A percentile compares a stretch with the other conserved stretches of the same genome.
These are phyloP conservation scores for Bicyclus anynana DNA, from an alignment of 1,140 invertebrate genomes.

Conservation along the genomic window DNA sequence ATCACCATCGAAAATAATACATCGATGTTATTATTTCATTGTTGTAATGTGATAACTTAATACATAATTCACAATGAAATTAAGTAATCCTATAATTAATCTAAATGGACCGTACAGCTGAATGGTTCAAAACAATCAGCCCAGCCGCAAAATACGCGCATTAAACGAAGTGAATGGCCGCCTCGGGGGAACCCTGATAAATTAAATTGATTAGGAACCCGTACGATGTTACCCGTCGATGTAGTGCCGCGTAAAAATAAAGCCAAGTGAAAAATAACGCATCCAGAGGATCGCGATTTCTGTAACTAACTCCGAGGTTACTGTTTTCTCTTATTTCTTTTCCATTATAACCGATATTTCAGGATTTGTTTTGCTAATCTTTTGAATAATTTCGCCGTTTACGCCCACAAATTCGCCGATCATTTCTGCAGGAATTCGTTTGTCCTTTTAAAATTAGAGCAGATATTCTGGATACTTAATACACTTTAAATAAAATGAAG, in stretches of 20 bases:
- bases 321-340: conserved; percentile 4
- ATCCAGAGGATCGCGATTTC: conserved; percentile 45
- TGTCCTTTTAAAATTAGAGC: not conserved
- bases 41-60: conserved; percentile 27
- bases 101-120: conserved; percentile 76
- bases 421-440: not conserved
- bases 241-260: conserved; percentile 69
- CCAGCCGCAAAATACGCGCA: conserved; percentile 75
- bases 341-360: not conserved
- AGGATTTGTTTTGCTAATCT: conserved; percentile 1
- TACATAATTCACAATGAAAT: conserved; percentile 66
- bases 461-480: not conserved
- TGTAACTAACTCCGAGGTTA: conserved; percentile 1
- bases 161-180: conserved; percentile 76
- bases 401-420: not conserved
- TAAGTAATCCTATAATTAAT: conserved; percentile 78
- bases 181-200: conserved; percentile 74
- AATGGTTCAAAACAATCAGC: conserved; percentile 77
- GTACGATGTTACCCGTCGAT: conserved; percentile 66
- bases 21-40: conserved; percentile 7
- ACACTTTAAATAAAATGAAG: too few relatives aligned
- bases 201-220: conserved; percentile 77
- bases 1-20: not conserved
- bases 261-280: conserved; percentile 69
- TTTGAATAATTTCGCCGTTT: not conserved